These are phyloP conservation scores for Camponotus pennsylvanicus DNA, from an alignment of 1,140 invertebrate species.

Conservation along the genomic window DNA sequence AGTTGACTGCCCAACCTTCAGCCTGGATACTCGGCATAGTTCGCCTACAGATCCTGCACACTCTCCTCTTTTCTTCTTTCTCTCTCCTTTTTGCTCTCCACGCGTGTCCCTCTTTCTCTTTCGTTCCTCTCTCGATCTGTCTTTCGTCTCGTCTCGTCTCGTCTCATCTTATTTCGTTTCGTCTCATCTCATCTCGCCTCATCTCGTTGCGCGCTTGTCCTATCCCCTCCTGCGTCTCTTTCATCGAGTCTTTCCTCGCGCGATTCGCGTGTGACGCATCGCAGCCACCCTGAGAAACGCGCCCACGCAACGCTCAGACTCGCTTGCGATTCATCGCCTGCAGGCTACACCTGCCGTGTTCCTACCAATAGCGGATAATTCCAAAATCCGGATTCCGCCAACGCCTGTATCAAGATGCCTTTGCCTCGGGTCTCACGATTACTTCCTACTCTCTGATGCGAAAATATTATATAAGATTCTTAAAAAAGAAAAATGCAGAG, in stretches of 20 bases:
- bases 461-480: neutral
- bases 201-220: slow-evolving; percentile 42
- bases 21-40: slow-evolving; percentile 84
- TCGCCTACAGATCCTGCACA: slow-evolving; percentile 82
- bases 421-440: neutral
- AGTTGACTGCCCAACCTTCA: slow-evolving; percentile 81
- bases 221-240: slow-evolving; percentile 51
- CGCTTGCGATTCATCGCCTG: slow-evolving; percentile 77
- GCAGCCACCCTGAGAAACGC: slow-evolving; percentile 84
- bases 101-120: neutral
- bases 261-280: slow-evolving; percentile 82
- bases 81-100: slow-evolving; percentile 42
- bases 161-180: slow-evolving; percentile 52
- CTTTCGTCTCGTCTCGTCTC: slow-evolving; percentile 46
- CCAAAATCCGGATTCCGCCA: slow-evolving; percentile 55
- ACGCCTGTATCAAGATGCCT: neutral
- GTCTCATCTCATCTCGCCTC: slow-evolving; percentile 27
- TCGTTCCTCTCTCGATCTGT: slow-evolving; percentile 42
- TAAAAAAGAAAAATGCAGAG: neutral
- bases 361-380: slow-evolving; percentile 69
- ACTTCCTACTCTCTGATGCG: neutral
- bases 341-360: slow-evolving; percentile 81
- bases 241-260: slow-evolving; percentile 70
- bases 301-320: slow-evolving; percentile 80
- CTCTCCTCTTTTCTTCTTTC: slow-evolving; percentile 67